A percentile compares a stretch with the other conserved stretches of the same genome.
Conservation (phyloP, 2,113 vertebrate genomes). For the Myotis davidii region DNA sequence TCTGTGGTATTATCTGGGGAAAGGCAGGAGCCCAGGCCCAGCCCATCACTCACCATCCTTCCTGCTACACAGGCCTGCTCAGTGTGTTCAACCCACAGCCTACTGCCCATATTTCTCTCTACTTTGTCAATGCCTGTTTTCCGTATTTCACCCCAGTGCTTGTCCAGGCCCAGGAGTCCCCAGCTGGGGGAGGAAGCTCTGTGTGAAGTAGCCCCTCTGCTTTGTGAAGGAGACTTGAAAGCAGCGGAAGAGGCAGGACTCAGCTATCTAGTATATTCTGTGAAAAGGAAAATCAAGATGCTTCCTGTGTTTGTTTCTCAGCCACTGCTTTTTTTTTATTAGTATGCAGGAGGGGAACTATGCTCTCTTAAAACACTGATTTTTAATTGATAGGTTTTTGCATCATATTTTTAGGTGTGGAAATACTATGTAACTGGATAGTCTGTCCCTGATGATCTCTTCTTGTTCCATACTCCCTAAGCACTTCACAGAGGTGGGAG, state of each 20-base stretch:
- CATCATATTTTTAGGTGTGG: background rate
- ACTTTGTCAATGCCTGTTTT: conserved; percentile 84
- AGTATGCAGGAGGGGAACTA: background rate
- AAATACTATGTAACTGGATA: background rate
- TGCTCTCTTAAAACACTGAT: background rate
- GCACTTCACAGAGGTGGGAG: background rate
- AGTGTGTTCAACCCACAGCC: conserved; percentile 90
- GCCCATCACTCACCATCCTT: conserved; percentile 88
- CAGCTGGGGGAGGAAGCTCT: background rate
- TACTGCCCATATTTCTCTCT: conserved; percentile 88
- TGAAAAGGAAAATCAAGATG: conserved; percentile 21
- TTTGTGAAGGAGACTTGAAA: background rate
- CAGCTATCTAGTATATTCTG: background rate
- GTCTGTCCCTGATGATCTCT: background rate
- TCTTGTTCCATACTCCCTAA: background rate
- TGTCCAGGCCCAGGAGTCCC: conserved; percentile 61
- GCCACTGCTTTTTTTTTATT: conserved; percentile 32
- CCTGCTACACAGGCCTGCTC: conserved; percentile 88
- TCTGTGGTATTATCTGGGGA: conserved; percentile 68
- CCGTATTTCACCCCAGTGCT: conserved; percentile 74
- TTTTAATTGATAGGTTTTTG: conserved; percentile 20
- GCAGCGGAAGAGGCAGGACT: background rate
- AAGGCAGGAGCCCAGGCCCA: conserved; percentile 77
- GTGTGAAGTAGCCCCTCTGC: background rate
- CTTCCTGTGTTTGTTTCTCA: background rate